Conservation (phyloP, 2,113 vertebrate genomes). For the Neopipo cinnamomea region DNA sequence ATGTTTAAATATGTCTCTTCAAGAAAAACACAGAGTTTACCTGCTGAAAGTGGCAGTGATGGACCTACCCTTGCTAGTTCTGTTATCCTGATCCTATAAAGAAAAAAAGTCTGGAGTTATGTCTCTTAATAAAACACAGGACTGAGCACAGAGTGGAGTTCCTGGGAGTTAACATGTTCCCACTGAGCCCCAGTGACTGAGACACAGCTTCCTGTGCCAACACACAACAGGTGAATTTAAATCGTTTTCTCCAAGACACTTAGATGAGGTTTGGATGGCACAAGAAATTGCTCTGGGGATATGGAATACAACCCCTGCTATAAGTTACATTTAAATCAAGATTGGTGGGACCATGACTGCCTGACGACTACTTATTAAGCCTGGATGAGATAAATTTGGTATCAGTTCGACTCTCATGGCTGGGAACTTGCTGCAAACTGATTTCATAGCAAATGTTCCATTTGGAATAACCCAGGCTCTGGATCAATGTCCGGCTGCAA, state of each 20-base stretch:
- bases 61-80: not conserved
- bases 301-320: not conserved
- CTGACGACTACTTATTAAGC: not conserved
- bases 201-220: not conserved
- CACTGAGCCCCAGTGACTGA: not conserved
- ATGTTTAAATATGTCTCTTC: not conserved
- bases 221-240: not conserved
- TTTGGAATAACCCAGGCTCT: not conserved
- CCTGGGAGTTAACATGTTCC: not conserved
- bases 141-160: not conserved
- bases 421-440: not conserved
- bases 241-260: not conserved
- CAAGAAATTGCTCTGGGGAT: not conserved
- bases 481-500: not conserved
- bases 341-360: not conserved
- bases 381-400: not conserved
- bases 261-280: not conserved
- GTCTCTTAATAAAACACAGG: not conserved
- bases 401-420: not conserved
- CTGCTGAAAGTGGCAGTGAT: not conserved
- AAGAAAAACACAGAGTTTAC: not conserved
- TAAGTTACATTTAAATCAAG: not conserved
- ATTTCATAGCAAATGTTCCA: not conserved
- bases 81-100: not conserved
- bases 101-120: not conserved